Conservation (phyloP, 1,140 invertebrate genomes). For the Tetramorium simillimum region DNA sequence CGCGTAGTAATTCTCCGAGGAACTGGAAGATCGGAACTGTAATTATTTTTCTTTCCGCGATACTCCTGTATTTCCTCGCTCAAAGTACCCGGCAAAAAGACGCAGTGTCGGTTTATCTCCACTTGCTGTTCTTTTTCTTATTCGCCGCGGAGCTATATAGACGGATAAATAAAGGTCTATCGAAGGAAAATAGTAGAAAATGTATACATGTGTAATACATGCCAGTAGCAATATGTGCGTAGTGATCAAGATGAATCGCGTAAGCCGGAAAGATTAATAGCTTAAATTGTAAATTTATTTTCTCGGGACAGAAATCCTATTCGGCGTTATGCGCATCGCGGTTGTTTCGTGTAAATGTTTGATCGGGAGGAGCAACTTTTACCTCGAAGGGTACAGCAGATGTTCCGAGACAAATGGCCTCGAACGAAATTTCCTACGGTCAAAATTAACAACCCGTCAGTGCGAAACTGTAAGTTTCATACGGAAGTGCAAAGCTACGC, state of each 20-base stretch:
- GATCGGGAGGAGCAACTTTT: constrained; percentile 65
- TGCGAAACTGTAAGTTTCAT: constrained; percentile 5
- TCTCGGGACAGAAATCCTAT: constrained; percentile 40
- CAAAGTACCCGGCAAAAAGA: constrained; percentile 59
- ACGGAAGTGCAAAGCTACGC: constrained; percentile 4
- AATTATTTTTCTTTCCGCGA: constrained; percentile 79
- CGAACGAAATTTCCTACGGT: constrained; percentile 65
- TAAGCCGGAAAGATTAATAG: constrained; percentile 42
- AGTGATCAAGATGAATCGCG: constrained; percentile 43
- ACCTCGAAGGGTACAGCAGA: constrained; percentile 57
- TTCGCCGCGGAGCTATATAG: neutral
- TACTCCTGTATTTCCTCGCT: constrained; percentile 68
- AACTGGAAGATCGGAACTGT: constrained; percentile 77
- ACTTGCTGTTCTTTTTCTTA: constrained; percentile 35
- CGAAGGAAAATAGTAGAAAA: constrained; percentile 28
- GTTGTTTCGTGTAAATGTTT: constrained; percentile 53
- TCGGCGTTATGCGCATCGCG: constrained; percentile 33
- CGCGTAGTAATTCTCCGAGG: constrained; percentile 64
- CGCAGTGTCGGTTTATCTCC: constrained; percentile 40
- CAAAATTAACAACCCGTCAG: constrained; percentile 66
- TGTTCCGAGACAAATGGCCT: constrained; percentile 70
- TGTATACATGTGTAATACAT: constrained; percentile 22
- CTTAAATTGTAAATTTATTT: constrained; percentile 56
- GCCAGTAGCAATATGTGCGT: constrained; percentile 30
- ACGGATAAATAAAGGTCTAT: constrained; percentile 26